phyloP scores from a whole-genome alignment of 2,888 invertebrate species.

The Drosophila limbata region DNA sequence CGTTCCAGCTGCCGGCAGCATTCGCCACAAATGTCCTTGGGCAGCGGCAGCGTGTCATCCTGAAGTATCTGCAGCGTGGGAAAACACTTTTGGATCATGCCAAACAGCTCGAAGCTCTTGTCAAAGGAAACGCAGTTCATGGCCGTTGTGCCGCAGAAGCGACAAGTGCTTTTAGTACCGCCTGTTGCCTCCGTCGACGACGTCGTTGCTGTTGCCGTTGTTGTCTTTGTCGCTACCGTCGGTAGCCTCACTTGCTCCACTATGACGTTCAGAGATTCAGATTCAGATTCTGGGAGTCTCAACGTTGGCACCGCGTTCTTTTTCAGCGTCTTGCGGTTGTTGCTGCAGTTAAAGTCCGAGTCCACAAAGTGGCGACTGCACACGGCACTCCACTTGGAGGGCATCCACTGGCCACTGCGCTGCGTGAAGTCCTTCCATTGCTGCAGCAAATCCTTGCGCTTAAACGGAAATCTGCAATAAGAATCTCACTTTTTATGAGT shows the following conservation, averaged over 20 bases:
- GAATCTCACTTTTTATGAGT: not conserved
- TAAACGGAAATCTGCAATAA: slow-evolving; percentile 83
- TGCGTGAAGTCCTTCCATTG: slow-evolving; percentile 84
- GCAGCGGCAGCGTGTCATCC: slow-evolving; percentile 82
- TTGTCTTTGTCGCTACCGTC: not conserved
- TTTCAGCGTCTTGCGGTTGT: slow-evolving; percentile 82
- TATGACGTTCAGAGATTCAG: slow-evolving; percentile 33
- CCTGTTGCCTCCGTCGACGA: not conserved
- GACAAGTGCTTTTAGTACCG: slow-evolving; percentile 74
- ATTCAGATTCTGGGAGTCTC: slow-evolving; percentile 5
- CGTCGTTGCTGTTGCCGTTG: not conserved
- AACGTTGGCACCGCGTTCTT: slow-evolving; percentile 82
- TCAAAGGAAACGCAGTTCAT: slow-evolving; percentile 80
- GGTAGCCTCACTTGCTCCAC: slow-evolving; percentile 47
- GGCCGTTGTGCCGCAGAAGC: slow-evolving; percentile 80
- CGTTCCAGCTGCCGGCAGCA: slow-evolving; percentile 80
- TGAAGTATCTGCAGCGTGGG: slow-evolving; percentile 84
- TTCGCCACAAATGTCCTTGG: slow-evolving; percentile 82
- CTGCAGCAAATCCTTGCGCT: slow-evolving; percentile 77
- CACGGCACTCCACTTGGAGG: slow-evolving; percentile 84
- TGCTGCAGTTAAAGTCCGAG: slow-evolving; percentile 81
- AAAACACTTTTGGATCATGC: slow-evolving; percentile 84
- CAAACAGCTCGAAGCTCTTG: slow-evolving; percentile 83
- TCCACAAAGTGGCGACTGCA: slow-evolving; percentile 84
- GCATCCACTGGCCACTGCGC: slow-evolving; percentile 83